Evolutionary conservation across 2,113 vertebrate species (phyloP).

Genomic region (Xiphorhynchus elegans): DNA sequence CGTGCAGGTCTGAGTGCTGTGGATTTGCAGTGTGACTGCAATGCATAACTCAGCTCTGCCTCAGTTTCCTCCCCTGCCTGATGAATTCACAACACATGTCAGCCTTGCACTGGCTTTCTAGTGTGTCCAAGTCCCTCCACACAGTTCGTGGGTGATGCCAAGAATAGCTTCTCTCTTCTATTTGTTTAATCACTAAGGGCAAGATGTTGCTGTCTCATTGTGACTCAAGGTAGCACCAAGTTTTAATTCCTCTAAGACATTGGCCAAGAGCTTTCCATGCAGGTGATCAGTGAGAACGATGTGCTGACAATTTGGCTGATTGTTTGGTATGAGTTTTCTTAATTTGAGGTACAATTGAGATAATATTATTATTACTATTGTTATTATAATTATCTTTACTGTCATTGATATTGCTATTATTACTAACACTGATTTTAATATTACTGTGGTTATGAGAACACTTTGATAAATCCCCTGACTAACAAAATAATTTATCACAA

Average conservation of each 20-base stretch:
- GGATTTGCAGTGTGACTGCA: neutral
- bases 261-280: neutral
- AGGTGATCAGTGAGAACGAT: neutral
- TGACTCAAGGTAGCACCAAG: neutral
- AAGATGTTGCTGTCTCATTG: neutral
- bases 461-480: neutral
- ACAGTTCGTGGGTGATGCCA: neutral
- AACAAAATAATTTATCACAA: neutral
- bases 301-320: neutral
- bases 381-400: neutral
- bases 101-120: neutral
- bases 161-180: neutral
- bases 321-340: neutral
- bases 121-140: neutral
- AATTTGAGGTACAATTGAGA: neutral
- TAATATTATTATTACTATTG: neutral
- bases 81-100: neutral
- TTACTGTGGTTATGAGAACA: neutral
- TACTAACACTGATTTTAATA: neutral
- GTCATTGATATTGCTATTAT: neutral
- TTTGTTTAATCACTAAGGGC: neutral
- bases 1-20: rapidly evolving
- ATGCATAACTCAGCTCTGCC: neutral
- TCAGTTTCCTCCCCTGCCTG: constrained; percentile 19
- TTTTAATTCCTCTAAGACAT: neutral